Base-by-base conservation (phyloP, 2,888 invertebrate species). In the Carpatolechia fugitivella region DNA sequence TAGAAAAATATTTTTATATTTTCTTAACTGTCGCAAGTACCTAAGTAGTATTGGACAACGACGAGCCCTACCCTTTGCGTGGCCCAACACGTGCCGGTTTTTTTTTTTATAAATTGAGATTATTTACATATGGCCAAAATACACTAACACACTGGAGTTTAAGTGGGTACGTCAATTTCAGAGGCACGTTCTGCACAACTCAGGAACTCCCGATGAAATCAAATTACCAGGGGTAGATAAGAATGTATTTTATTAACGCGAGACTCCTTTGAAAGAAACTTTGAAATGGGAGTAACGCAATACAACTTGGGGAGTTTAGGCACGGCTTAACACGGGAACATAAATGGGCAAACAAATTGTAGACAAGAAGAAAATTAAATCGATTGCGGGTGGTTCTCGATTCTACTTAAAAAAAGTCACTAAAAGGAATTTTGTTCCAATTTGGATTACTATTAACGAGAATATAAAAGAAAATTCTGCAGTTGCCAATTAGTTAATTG, bases 211-310 rank as follows among this genome's bases (percentile, higher is more conserved):
- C 38, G 54, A 30, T 56, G 54, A 55, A 59, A 59, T 59, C 56
- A 54, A 59, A 59, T 59, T 59, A 59, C 59, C 41, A 56, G 54
- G 54, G 52, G 59, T 30, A 56, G 59, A 59, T 59, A 59, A 59
- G 59, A 56, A 59, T 59, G 59, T 59, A 56, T 56, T 56, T 59
- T 59, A 54, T 56, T 54, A 56, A 54, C 56, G 52, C 51, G 46
- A 48, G 40, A 49, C 59, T 18, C 57, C 54, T 57, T 58, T 56
- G 51, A 52, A 51, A 46, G 47, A 57, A 57, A 57, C 57, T 57
- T 57, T 41, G 52, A 50, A 54, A 57, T 47, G 38, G 54, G 35
- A 49, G 54, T 57, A 57, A 57, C 54, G 51, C 54, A 51, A 54
- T 57, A 57, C 57, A 57, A 57, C 29, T 52, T 57, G 36, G 18